A percentile compares a stretch with the other conserved stretches of the same genome.
Evolutionary conservation across 2,888 invertebrate species (phyloP).

Genomic region (Eristalinus sepulchralis): DNA sequence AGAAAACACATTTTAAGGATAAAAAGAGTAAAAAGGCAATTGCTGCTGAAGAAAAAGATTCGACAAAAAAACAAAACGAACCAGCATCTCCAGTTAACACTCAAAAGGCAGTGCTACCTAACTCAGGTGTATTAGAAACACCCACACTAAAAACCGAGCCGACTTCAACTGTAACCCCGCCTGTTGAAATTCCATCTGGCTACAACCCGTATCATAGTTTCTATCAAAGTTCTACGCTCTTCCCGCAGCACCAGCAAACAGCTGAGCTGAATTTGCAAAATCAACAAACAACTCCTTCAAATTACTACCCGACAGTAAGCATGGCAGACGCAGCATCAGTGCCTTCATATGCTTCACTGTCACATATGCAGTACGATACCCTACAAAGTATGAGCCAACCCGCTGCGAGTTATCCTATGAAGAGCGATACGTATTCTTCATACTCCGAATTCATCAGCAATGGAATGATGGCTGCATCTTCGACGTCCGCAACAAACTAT

Average conservation of each 20-base stretch:
- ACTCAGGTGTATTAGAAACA: slow-evolving; percentile 21
- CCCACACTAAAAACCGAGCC: slow-evolving; percentile 46
- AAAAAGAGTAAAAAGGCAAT: slow-evolving; percentile 79
- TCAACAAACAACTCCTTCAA: slow-evolving; percentile 53
- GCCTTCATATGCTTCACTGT: slow-evolving; percentile 46
- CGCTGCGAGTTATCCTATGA: slow-evolving; percentile 45
- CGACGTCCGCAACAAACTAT: slow-evolving; percentile 54
- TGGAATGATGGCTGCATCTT: slow-evolving; percentile 50
- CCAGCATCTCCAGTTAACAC: slow-evolving; percentile 32
- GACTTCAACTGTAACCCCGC: slow-evolving; percentile 16
- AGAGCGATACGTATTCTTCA: slow-evolving; percentile 46
- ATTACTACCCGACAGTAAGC: slow-evolving; percentile 48
- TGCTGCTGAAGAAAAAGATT: slow-evolving; percentile 76
- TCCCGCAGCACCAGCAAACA: slow-evolving; percentile 59
- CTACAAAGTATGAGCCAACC: slow-evolving; percentile 55
- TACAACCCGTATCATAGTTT: slow-evolving; percentile 60
- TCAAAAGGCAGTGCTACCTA: slow-evolving; percentile 37
- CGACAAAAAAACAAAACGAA: slow-evolving; percentile 63
- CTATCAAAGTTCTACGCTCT: slow-evolving; percentile 52
- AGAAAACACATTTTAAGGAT: slow-evolving; percentile 88
- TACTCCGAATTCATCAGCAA: slow-evolving; percentile 69
- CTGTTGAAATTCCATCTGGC: slow-evolving; percentile 52
- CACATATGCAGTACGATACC: slow-evolving; percentile 64
- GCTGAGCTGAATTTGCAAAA: slow-evolving; percentile 37
- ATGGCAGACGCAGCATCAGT: slow-evolving; percentile 42